A percentile compares a stretch with the other conserved stretches of the same genome.
Conservation (phyloP, 2,113 vertebrate genomes). For the mouse (Mus musculus) region GRCm39 chr15:98545501-98546000, state of each 20-base stretch:
- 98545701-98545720: no score
- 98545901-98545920: background rate
- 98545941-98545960: background rate
- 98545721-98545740: no score
- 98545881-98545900: background rate
- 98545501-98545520: slow-evolving; percentile 90
- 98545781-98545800: background rate
- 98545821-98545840: background rate
- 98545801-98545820: background rate
- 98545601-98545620: background rate
- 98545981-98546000: background rate
- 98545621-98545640: background rate
- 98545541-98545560: background rate
- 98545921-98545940: background rate
- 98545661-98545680: background rate
- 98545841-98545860: background rate
- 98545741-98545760: no score
- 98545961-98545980: background rate
- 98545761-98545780: background rate
- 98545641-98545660: background rate
- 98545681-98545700: background rate
- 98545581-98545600: background rate
- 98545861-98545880: background rate
- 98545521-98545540: background rate
- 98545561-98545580: background rate